Evolutionary conservation across 2,888 invertebrate genomes (phyloP).

Genomic region (Hydroisotoma schaefferi): DNA sequence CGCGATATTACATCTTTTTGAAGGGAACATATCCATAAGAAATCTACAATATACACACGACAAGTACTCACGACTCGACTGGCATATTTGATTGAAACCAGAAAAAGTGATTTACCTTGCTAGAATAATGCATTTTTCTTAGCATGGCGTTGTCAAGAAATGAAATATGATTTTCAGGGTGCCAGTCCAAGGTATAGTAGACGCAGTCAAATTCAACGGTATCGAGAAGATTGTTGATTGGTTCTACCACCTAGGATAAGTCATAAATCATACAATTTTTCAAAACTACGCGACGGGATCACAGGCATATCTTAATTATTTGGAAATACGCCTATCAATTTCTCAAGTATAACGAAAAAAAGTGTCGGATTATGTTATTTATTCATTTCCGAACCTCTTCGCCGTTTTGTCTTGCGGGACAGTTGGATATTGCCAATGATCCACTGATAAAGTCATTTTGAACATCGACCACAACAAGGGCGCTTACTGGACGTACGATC

Average conservation of each 20-base stretch:
- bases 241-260: conserved; percentile 73
- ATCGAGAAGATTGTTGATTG: conserved; percentile 80
- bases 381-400: conserved; percentile 61
- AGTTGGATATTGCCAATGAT: conserved; percentile 86
- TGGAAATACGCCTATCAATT: neutral
- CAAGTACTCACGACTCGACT: no score
- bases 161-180: conserved; percentile 91
- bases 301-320: neutral
- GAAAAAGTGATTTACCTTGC: conserved; percentile 58
- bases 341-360: neutral
- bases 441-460: conserved; percentile 98
- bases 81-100: no score
- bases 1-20: no score
- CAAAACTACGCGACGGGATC: neutral
- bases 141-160: conserved; percentile 87
- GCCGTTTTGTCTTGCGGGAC: conserved; percentile 87
- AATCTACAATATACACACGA: no score
- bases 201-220: conserved; percentile 80
- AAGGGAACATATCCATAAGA: no score
- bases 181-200: conserved; percentile 96
- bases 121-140: conserved; percentile 68
- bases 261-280: neutral
- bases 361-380: no score
- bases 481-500: conserved; percentile 81
- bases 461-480: conserved; percentile 90